Conservation (phyloP, 2,888 invertebrate species). For the Nomada fabriciana region DNA sequence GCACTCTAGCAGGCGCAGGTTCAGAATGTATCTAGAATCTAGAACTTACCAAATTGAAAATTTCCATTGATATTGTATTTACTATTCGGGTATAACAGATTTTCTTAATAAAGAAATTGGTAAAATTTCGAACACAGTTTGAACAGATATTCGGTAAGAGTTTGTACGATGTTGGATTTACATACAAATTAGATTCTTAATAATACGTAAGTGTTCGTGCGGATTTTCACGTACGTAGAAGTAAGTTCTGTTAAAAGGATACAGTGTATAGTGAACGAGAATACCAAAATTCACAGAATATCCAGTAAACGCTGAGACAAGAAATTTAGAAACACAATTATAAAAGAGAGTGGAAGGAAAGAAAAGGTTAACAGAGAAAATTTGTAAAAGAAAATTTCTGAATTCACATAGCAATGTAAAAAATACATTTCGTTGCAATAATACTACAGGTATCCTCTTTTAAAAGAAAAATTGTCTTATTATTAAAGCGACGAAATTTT, state of each 20-base stretch:
- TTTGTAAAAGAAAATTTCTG: too few species aligned
- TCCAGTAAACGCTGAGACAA: background rate
- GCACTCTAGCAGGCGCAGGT: background rate
- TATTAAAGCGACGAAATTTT: too few species aligned
- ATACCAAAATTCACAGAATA: background rate
- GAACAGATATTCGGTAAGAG: too few species aligned
- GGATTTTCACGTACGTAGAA: background rate
- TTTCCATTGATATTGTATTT: too few species aligned
- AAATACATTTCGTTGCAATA: too few species aligned
- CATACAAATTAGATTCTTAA: background rate
- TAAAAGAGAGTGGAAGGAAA: background rate
- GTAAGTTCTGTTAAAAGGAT: background rate
- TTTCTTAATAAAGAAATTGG: too few species aligned
- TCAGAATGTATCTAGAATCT: background rate
- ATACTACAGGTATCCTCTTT: too few species aligned
- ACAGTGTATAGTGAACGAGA: constrained; percentile 1
- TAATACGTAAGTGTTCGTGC: background rate
- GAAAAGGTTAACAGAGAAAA: background rate
- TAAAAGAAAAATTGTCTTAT: too few species aligned
- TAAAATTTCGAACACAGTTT: too few species aligned
- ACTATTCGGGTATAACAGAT: too few species aligned
- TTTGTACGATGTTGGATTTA: background rate
- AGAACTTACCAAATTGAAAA: background rate
- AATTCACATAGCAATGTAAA: too few species aligned
- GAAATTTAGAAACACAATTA: constrained; percentile 1